A percentile compares a stretch with the other conserved stretches of the same genome.
Evolutionary conservation across 53 echinoderm and acorn worm genomes (phyloP).

Genomic region (Holothuria leucospilota): DNA sequence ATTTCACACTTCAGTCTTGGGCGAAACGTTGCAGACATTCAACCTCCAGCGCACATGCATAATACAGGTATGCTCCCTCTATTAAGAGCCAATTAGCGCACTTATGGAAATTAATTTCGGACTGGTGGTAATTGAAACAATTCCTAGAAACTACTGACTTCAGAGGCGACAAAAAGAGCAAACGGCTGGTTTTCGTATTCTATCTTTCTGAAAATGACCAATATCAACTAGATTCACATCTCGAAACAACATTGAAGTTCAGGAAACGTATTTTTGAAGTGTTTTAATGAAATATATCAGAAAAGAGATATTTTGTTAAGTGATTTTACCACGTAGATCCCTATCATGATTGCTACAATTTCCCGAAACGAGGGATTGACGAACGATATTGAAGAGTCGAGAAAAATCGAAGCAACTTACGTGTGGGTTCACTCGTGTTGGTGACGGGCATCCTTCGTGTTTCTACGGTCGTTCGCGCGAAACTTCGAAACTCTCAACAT

Average conservation of each 20-base stretch:
- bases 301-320: constrained; percentile 32
- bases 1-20: too few species aligned
- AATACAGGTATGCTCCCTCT: constrained; percentile 28
- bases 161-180: constrained; percentile 12
- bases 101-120: constrained; percentile 40
- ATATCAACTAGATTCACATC: too few species aligned
- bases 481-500: constrained; percentile 50
- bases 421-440: constrained; percentile 31
- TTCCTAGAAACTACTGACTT: constrained; percentile 19
- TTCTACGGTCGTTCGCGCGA: constrained; percentile 52
- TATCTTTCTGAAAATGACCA: constrained; percentile 23
- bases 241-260: too few species aligned
- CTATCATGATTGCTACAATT: background rate
- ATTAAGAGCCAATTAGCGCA: constrained; percentile 48
- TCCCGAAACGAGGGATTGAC: constrained; percentile 29
- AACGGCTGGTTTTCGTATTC: constrained; percentile 44
- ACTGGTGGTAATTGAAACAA: constrained; percentile 43
- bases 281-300: too few species aligned
- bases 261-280: too few species aligned
- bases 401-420: constrained; percentile 51
- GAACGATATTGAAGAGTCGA: constrained; percentile 38
- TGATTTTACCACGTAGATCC: constrained; percentile 26
- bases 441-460: constrained; percentile 48
- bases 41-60: constrained; percentile 41
- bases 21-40: too few species aligned